A percentile compares a stretch with the other conserved stretches of the same genome.
These are phyloP conservation scores for Yoshiicerus persimilis DNA, from an alignment of 1,140 invertebrate species.

Conservation along the genomic window DNA sequence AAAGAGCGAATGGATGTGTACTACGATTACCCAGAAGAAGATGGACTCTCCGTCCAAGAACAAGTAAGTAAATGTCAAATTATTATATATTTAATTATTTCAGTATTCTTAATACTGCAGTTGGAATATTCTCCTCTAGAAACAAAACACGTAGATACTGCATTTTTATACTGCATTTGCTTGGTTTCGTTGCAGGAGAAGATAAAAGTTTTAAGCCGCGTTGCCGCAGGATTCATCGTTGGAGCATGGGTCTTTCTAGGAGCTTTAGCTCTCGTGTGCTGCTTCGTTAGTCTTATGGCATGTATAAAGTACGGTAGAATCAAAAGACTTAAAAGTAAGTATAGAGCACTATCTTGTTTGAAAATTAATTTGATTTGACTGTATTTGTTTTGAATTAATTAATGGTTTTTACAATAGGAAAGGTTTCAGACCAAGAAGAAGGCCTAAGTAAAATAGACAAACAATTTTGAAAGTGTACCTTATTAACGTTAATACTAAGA, in stretches of 20 bases:
- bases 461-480: not conserved
- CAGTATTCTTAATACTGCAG: no score
- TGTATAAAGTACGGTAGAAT: not conserved
- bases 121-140: no score
- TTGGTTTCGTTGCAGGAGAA: slow-evolving; percentile 1
- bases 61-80: not conserved
- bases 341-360: not conserved
- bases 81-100: not conserved
- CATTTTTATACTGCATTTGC: no score
- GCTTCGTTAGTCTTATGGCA: not conserved
- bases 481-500: not conserved
- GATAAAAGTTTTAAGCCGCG: not conserved
- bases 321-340: not conserved
- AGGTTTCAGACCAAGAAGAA: not conserved
- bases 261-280: slow-evolving; percentile 21
- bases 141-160: no score
- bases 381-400: not conserved
- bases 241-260: slow-evolving; percentile 13
- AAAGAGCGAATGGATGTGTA: not conserved
- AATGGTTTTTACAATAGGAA: not conserved
- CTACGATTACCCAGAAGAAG: slow-evolving; percentile 17
- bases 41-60: slow-evolving; percentile 14
- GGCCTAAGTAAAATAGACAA: not conserved
- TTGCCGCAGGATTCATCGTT: slow-evolving; percentile 12
- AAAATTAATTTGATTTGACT: not conserved